Evolutionary conservation across 2,888 invertebrate species (phyloP), one percentile per base, ranked within the genome.

Genomic region (Aelia acuminata): DNA sequence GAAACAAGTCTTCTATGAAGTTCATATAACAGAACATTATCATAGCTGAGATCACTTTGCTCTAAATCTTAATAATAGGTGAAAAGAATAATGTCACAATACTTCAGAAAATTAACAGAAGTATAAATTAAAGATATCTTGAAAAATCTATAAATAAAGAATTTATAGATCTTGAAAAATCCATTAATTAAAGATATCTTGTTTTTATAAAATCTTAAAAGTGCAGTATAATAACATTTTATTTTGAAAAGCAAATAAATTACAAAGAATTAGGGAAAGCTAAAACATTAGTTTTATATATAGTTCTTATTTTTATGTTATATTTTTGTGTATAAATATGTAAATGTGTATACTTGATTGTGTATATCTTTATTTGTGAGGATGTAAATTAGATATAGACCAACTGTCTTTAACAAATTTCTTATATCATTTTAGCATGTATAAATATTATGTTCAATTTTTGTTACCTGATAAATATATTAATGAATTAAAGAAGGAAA

Each of bases 381-480:
- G 26, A 63, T 63, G 63, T 63, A 63, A 31, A 63, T 63, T 63
- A 63, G 63, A 63, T 31, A 63, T 63, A 63, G 31, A 11, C 31
- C 53, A 53, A n/a, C 57, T 57, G 57, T 57, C 11, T 57, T 31
- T 1, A 31, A 63, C 15, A 63, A 63, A 31, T 63, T 0, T 63
- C 7, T 31, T 63, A 18, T 63, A 63, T 63, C 31, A 63, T 63
- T n/a, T 18, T 63, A 63, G 63, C 31, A 31, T 63, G 26, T 57
- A 57, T 57, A 57, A 57, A 63, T 63, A 63, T 15, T 31, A 63
- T 63, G 63, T 63, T 63, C 31, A 63, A 63, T 63, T 31, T 63
- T 31, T 63, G 63, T 63, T 63, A 63, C 63, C 63, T 63, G 63
- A 63, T 31, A 63, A 35, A 63, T 63, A 63, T 63, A 31, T 63